Evolutionary conservation across 2,888 invertebrate species (phyloP).

Genomic region (Parasteatoda lunata): DNA sequence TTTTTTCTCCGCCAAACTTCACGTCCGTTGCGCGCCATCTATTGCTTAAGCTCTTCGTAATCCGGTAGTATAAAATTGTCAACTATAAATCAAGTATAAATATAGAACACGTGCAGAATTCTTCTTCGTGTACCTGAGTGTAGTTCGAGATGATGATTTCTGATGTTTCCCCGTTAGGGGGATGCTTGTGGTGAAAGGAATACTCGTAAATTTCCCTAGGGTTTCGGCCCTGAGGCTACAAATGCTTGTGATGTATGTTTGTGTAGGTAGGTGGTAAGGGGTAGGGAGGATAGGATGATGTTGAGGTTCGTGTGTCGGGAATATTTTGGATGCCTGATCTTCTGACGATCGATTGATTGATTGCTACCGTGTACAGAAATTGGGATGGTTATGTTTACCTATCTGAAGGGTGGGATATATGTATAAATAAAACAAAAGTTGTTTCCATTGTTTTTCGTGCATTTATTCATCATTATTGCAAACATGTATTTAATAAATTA

Average conservation of each 20-base stretch:
- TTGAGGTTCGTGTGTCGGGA: background rate
- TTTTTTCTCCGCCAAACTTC: background rate
- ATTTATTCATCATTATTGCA: too few relatives aligned
- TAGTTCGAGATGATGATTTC: background rate
- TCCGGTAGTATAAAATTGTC: slow-evolving; percentile 42
- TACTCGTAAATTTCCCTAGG: slow-evolving; percentile 31
- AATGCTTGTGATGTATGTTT: background rate
- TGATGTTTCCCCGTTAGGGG: slow-evolving; percentile 13
- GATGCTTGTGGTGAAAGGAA: slow-evolving; percentile 13
- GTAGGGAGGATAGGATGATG: background rate
- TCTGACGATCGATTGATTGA: slow-evolving; percentile 28
- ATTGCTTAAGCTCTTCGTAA: background rate
- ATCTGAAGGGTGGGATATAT: too few relatives aligned
- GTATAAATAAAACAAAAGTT: too few relatives aligned
- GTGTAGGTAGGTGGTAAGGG: background rate
- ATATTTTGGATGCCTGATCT: slow-evolving; percentile 24
- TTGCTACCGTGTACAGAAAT: background rate
- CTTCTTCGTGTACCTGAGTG: background rate
- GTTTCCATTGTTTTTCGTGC: too few relatives aligned
- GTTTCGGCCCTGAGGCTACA: background rate
- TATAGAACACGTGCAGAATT: slow-evolving; percentile 23
- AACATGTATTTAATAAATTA: too few relatives aligned
- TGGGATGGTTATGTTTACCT: too few relatives aligned
- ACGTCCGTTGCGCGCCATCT: background rate
- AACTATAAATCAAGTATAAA: slow-evolving; percentile 48